phyloP scores from a whole-genome alignment of 2,888 invertebrate species.

The Anoncus sp. region DNA sequence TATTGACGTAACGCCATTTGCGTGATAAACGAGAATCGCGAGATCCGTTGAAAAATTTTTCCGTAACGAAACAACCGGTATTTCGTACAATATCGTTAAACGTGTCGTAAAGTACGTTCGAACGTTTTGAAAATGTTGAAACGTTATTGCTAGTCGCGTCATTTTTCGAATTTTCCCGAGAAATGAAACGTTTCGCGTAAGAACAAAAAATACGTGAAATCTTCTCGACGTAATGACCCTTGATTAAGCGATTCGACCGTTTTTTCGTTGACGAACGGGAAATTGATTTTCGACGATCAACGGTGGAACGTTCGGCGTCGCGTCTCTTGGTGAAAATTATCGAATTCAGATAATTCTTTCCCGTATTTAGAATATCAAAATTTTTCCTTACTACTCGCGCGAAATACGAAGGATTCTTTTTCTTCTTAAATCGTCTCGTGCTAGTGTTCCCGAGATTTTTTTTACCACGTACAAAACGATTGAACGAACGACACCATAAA shows the following conservation, averaged over 20 bases:
- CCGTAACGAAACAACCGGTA: constrained; percentile 42
- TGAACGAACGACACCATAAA: constrained; percentile 21
- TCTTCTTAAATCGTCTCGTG: constrained; percentile 22
- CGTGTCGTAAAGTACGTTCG: constrained; percentile 33
- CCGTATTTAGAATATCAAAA: constrained; percentile 51
- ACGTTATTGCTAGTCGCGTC: constrained; percentile 39
- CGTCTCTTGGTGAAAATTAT: constrained; percentile 17
- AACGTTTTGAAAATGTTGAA: constrained; percentile 46
- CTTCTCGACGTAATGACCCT: constrained; percentile 46
- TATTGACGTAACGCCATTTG: constrained; percentile 30
- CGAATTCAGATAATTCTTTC: constrained; percentile 38
- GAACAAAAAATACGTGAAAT: constrained; percentile 32
- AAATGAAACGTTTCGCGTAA: constrained; percentile 14
- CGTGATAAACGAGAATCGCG: constrained; percentile 14
- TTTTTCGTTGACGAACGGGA: background rate
- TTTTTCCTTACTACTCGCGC: constrained; percentile 65
- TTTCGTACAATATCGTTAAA: constrained; percentile 35
- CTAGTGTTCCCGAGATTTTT: background rate
- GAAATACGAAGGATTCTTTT: constrained; percentile 29
- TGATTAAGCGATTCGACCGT: background rate
- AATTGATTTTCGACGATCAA: constrained; percentile 8
- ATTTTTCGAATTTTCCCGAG: constrained; percentile 20
- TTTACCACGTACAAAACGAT: constrained; percentile 38
- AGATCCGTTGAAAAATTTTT: constrained; percentile 42
- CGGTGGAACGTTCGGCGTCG: background rate